phyloP scores from a whole-genome alignment of 2,113 vertebrate species.

The Pipa parva region DNA sequence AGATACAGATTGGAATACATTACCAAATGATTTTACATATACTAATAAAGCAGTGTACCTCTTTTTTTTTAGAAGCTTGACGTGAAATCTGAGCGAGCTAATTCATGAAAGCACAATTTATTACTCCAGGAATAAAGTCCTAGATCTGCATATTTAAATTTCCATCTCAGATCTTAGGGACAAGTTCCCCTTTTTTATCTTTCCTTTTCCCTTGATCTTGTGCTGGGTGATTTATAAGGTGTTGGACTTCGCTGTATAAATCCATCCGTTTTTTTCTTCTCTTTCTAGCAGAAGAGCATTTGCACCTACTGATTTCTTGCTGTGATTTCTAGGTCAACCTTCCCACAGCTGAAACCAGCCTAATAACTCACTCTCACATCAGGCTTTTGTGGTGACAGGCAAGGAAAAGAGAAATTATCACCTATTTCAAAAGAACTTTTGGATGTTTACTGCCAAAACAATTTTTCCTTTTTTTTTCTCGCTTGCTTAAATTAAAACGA shows the following conservation, averaged over 20 bases:
- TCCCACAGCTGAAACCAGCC: constrained; percentile 33
- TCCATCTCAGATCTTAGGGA: constrained; percentile 38
- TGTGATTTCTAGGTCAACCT: constrained; percentile 41
- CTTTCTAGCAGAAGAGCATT: constrained; percentile 24
- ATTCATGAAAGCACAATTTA: constrained; percentile 36
- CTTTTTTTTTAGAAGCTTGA: constrained; percentile 30
- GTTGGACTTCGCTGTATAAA: constrained; percentile 41
- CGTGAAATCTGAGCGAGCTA: constrained; percentile 21
- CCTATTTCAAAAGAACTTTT: constrained; percentile 38
- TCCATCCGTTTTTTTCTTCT: constrained; percentile 34
- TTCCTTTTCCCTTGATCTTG: constrained; percentile 36
- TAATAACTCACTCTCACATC: constrained; percentile 43
- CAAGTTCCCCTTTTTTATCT: constrained; percentile 40
- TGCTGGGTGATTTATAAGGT: constrained; percentile 42
- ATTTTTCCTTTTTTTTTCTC: constrained; percentile 36
- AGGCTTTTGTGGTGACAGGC: constrained; percentile 39
- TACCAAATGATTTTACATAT: constrained; percentile 15
- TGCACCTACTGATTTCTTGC: constrained; percentile 41
- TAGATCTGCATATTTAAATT: constrained; percentile 38
- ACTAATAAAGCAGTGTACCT: constrained; percentile 31
- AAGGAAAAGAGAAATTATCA: constrained; percentile 42
- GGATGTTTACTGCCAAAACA: constrained; percentile 39
- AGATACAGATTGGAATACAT: constrained; percentile 25
- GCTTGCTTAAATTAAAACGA: constrained; percentile 36
- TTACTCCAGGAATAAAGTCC: constrained; percentile 23